Conservation (phyloP, 2,888 invertebrate species). For the Abrostola tripartita region DNA sequence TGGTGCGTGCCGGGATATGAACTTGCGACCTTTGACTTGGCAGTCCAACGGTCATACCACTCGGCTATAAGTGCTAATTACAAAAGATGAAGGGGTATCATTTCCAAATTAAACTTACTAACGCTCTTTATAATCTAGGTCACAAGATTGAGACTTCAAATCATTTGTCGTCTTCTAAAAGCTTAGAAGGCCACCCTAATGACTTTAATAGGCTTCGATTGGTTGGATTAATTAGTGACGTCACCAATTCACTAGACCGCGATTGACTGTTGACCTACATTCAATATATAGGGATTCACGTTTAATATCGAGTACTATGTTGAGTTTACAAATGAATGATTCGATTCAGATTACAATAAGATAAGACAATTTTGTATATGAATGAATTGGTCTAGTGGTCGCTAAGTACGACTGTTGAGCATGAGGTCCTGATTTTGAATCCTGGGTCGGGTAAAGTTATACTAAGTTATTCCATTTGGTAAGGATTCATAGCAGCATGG, state of each 20-base stretch:
- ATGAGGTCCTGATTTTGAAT: too few relatives aligned
- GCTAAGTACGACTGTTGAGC: too few relatives aligned
- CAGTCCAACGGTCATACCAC: too few relatives aligned
- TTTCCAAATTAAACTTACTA: not conserved
- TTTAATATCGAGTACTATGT: not conserved
- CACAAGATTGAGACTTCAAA: constrained; percentile 8
- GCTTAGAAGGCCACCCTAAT: constrained; percentile 41
- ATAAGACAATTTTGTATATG: too few relatives aligned
- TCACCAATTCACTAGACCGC: constrained; percentile 22
- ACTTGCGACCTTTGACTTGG: too few relatives aligned
- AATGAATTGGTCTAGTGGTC: not conserved
- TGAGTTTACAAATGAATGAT: not conserved
- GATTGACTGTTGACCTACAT: constrained; percentile 45
- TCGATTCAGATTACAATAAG: not conserved
- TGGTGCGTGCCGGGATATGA: too few relatives aligned
- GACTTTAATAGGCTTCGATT: constrained; percentile 47
- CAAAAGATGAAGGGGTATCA: too few relatives aligned
- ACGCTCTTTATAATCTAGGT: not conserved
- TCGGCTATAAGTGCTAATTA: too few relatives aligned
- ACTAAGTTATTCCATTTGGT: too few relatives aligned
- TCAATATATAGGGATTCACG: constrained; percentile 21
- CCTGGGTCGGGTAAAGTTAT: too few relatives aligned
- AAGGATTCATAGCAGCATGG: too few relatives aligned
- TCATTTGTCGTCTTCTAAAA: constrained; percentile 18
- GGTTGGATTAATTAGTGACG: constrained; percentile 41